Conservation (phyloP, 53 echinoderm and acorn worm species). For the Temnopleurus reevesii region DNA sequence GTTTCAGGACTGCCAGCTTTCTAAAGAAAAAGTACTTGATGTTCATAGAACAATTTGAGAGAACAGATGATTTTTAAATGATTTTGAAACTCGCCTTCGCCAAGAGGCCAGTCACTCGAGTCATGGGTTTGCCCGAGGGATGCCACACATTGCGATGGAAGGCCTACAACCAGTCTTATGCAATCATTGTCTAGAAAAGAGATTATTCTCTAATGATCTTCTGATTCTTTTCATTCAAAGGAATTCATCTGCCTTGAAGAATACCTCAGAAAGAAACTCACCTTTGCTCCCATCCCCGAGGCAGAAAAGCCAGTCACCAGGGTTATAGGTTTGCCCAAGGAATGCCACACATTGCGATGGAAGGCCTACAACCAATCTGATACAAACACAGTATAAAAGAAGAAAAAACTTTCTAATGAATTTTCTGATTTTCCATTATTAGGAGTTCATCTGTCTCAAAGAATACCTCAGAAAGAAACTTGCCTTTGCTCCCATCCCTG, state of each 20-base stretch:
- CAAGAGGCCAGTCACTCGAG: constrained; percentile 60
- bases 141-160: constrained; percentile 52
- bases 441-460: constrained; percentile 79
- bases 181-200: constrained; percentile 86
- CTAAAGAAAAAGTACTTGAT: no score
- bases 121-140: constrained; percentile 69
- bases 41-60: no score
- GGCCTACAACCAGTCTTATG: constrained; percentile 51
- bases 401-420: not conserved
- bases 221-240: no score
- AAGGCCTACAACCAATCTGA: constrained; percentile 48
- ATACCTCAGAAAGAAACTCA: no score
- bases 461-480: constrained; percentile 70
- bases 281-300: constrained; percentile 62
- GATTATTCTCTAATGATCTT: not conserved
- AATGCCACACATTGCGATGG: constrained; percentile 56
- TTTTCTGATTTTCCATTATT: not conserved
- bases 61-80: no score
- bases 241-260: no score
- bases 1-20: no score
- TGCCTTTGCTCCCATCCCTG: constrained; percentile 59
- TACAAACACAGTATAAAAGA: constrained; percentile 85
- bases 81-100: constrained; percentile 61
- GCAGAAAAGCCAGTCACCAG: constrained; percentile 60
- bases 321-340: constrained; percentile 69